A percentile compares a stretch with the other conserved stretches of the same genome.
phyloP scores from a whole-genome alignment of 2,888 invertebrate genomes.

The Drosophila nr. fundita region DNA sequence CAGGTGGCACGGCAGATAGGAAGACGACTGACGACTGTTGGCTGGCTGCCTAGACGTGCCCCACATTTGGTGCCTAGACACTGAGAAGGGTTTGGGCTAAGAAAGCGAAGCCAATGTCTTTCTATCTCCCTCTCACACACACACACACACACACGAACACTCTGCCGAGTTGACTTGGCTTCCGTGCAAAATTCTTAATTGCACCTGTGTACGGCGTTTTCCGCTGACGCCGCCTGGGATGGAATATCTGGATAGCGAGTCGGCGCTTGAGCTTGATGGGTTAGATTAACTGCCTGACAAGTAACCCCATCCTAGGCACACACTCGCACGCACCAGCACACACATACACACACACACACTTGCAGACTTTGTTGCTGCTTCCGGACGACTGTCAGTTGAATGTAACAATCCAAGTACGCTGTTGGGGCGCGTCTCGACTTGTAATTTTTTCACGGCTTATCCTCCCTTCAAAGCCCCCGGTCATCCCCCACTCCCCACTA shows the following conservation, averaged over 20 bases:
- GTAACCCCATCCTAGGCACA: constrained; percentile 67
- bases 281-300: constrained; percentile 83
- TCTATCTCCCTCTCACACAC: background rate
- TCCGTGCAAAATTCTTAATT: constrained; percentile 81
- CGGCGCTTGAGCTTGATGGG: constrained; percentile 70
- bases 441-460: constrained; percentile 79
- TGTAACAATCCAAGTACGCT: constrained; percentile 34
- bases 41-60: constrained; percentile 41
- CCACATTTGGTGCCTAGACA: background rate
- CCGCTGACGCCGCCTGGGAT: constrained; percentile 71
- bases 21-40: constrained; percentile 44
- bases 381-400: constrained; percentile 66
- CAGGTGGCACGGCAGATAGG: constrained; percentile 45
- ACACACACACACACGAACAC: constrained; percentile 8
- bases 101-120: constrained; percentile 1
- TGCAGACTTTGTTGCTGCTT: constrained; percentile 67
- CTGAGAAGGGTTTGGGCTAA: constrained; percentile 9
- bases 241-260: constrained; percentile 74
- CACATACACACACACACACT: constrained; percentile 26
- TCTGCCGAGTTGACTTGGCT: constrained; percentile 73
- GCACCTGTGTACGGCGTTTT: constrained; percentile 78
- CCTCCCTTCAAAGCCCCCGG: constrained; percentile 9
- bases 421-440: constrained; percentile 58
- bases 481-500: background rate
- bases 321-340: constrained; percentile 22